phyloP scores from a whole-genome alignment of 2,113 vertebrate species.

The Vidua macroura region DNA sequence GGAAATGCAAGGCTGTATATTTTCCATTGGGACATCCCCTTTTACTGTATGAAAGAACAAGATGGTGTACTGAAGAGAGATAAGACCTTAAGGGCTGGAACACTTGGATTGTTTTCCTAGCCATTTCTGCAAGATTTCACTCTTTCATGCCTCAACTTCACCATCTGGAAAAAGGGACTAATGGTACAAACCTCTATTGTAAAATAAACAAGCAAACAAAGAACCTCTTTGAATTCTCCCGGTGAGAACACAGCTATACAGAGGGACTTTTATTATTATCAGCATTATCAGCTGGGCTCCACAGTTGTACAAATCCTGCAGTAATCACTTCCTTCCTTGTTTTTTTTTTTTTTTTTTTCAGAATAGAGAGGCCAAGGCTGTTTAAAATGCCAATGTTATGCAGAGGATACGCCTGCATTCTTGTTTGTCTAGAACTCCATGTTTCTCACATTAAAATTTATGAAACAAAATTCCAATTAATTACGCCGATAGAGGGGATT shows the following conservation, averaged over 20 bases:
- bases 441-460: conserved; percentile 59
- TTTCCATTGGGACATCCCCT: not conserved
- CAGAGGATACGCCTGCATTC: conserved; percentile 30
- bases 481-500: not conserved
- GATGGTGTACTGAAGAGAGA: not conserved
- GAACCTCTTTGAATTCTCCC: not conserved
- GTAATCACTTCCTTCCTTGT: conserved; percentile 53
- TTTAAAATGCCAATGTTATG: conserved; percentile 34
- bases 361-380: not conserved
- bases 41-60: not conserved
- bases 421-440: conserved; percentile 57
- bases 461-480: conserved; percentile 37
- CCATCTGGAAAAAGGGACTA: conserved; percentile 3
- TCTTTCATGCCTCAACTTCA: not conserved
- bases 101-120: not conserved
- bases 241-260: not conserved
- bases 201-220: conserved; percentile 36
- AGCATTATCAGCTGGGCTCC: not conserved
- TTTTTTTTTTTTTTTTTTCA: conserved; percentile 5
- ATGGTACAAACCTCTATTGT: not conserved
- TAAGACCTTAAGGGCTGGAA: not conserved
- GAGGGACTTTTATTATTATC: conserved; percentile 15
- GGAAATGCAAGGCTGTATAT: not conserved
- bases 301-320: conserved; percentile 20
- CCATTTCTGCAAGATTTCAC: not conserved